A percentile compares a stretch with the other conserved stretches of the same genome.
Conservation (phyloP, 2,797 vertebrate species). For the Geotrypetes seraphini region DNA sequence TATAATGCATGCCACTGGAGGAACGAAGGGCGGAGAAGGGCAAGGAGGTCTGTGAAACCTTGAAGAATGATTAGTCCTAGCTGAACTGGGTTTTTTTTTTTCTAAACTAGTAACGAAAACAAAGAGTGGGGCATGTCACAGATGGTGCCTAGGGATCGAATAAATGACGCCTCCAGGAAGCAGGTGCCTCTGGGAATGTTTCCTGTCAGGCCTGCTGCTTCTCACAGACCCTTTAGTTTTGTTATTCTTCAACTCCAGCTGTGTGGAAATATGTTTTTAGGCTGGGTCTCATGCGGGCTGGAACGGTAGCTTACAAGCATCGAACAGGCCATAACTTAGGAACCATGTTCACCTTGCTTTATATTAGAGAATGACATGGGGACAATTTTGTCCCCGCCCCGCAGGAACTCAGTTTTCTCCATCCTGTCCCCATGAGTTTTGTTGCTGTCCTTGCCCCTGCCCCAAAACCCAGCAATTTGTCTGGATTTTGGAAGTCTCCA, state of each 20-base stretch:
- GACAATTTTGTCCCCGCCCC: too few species aligned
- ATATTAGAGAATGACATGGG: too few species aligned
- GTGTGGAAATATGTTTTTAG: slow-evolving; percentile 40
- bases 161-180: slow-evolving; percentile 58
- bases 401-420: too few species aligned
- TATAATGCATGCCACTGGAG: neutral
- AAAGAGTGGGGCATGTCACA: slow-evolving; percentile 54
- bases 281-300: too few species aligned
- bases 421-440: too few species aligned
- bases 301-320: too few species aligned
- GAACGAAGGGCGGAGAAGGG: neutral
- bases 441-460: too few species aligned
- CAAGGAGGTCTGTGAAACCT: slow-evolving; percentile 33
- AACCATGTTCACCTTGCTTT: too few species aligned
- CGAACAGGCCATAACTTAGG: too few species aligned
- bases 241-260: slow-evolving; percentile 47
- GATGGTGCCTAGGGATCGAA: slow-evolving; percentile 59
- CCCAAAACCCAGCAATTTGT: too few species aligned
- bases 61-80: slow-evolving; percentile 46
- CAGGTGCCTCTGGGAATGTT: slow-evolving; percentile 68
- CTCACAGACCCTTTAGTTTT: slow-evolving; percentile 39
- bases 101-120: slow-evolving; percentile 52
- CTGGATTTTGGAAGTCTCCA: too few species aligned
- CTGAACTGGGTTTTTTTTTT: slow-evolving; percentile 41
- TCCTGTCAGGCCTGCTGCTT: slow-evolving; percentile 50